Evolutionary conservation across 2,113 vertebrate species (phyloP).

Genomic region (Triplophysa siluroides): DNA sequence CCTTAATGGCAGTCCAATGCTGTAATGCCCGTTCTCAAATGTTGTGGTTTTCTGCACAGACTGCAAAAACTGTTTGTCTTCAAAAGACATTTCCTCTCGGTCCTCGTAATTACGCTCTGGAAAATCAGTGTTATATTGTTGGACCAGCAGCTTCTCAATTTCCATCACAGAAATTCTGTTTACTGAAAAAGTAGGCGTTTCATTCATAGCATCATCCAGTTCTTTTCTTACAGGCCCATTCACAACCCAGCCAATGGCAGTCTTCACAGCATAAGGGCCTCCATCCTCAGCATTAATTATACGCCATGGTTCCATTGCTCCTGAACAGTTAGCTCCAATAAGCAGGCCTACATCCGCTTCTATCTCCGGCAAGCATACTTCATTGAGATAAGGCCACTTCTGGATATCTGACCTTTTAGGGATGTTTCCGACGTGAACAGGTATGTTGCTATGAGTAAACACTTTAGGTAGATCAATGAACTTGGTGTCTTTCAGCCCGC

Average conservation of each 20-base stretch:
- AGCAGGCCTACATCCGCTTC: too few relatives aligned
- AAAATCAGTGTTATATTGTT: conserved; percentile 46
- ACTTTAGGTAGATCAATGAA: conserved; percentile 27
- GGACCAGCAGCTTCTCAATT: conserved; percentile 33
- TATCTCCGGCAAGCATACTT: too few relatives aligned
- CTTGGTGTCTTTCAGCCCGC: background rate
- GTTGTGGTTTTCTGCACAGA: background rate
- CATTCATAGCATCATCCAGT: too few relatives aligned
- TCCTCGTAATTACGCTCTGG: conserved; percentile 37
- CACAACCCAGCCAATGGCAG: too few relatives aligned
- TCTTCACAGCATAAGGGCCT: too few relatives aligned
- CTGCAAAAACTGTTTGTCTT: conserved; percentile 27
- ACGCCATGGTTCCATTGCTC: too few relatives aligned
- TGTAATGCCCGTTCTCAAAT: conserved; percentile 36
- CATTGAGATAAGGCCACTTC: too few relatives aligned
- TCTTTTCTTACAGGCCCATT: too few relatives aligned
- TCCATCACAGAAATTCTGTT: conserved; percentile 23
- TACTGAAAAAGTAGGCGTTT: too few relatives aligned
- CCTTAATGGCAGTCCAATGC: conserved; percentile 35
- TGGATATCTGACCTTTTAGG: conserved; percentile 26
- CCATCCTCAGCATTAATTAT: too few relatives aligned
- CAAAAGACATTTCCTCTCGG: conserved; percentile 32
- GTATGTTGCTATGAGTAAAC: conserved; percentile 36
- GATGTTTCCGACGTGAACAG: conserved; percentile 13
- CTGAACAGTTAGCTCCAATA: too few relatives aligned